Base-by-base conservation (phyloP, 2,888 invertebrate species). In the Eugnorisma glareosa region DNA sequence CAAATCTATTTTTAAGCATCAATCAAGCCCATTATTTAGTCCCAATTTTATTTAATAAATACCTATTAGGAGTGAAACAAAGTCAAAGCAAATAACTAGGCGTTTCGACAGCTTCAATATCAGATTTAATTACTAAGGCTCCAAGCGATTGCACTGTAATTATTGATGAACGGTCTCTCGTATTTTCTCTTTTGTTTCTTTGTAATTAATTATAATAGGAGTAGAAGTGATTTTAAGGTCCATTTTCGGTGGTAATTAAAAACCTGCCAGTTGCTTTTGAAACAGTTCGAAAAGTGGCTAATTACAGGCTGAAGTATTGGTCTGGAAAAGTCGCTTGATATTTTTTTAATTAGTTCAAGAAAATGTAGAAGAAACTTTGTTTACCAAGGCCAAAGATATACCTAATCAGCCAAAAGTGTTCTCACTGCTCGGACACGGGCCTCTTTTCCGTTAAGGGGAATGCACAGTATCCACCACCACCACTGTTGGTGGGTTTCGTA, bases 71-170 rank as follows among this genome's bases (percentile, higher is more conserved):
- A 28, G 61, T 69, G 64, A 43, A 79, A 82, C 77, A 78, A 82
- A 83, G 71, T 66, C 71, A 75, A 69, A 78, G 81, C 21, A 75
- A 89, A 84, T 78, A 75, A 77, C 68, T 75, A 81, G 79, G 74
- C 81, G 78, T 79, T 76, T 82, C 67, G 74, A 79, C 69, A 80
- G 84, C 73, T 86, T 82, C 86, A 90, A 91, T 89, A 87, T 88
- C 90, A 85, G 89, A 87, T 89, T 89, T 92, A 92, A 91, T 92
- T 90, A 92, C 80, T 87, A 81, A 82, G 84, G 75, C 69, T 78
- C 66, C 64, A 61, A 74, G 45, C n/a, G 45, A 78, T 83, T 86
- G 89, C 89, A 88, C 89, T 90, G 85, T 92, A 91, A 92, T 92
- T 92, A 92, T 90, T 85, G 83, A 87, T 85, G 86, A 90, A 90